A percentile compares a stretch with the other conserved stretches of the same genome.
Conservation (phyloP, 2,888 invertebrate species). For the Eristalis pertinax region DNA sequence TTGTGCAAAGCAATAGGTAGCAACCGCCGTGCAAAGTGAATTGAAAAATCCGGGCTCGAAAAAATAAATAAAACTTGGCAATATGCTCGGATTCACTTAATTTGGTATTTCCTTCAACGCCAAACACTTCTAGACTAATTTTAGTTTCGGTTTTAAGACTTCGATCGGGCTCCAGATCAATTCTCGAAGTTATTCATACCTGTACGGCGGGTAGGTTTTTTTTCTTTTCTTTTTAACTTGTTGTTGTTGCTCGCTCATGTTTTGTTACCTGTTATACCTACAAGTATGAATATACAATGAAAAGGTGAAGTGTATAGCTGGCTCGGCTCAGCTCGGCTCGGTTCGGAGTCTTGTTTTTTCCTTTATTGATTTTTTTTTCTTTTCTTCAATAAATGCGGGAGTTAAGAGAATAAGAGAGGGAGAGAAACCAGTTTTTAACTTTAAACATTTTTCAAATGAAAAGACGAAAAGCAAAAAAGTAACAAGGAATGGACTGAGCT, state of each 20-base stretch:
- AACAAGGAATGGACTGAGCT: constrained; percentile 59
- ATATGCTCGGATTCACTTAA: constrained; percentile 74
- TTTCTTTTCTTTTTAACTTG: constrained; percentile 21
- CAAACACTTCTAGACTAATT: constrained; percentile 82
- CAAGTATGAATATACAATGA: constrained; percentile 68
- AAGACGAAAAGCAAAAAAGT: constrained; percentile 61
- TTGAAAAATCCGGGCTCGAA: constrained; percentile 56
- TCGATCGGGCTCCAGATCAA: constrained; percentile 78
- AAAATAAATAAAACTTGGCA: constrained; percentile 69
- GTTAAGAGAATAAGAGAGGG: constrained; percentile 72
- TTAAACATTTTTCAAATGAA: constrained; percentile 71
- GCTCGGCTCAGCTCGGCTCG: background rate
- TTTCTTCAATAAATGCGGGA: constrained; percentile 73
- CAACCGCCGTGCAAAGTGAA: constrained; percentile 53
- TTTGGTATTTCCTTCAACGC: constrained; percentile 79
- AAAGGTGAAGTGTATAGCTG: constrained; percentile 65
- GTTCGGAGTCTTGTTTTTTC: constrained; percentile 53
- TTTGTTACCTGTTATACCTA: constrained; percentile 71
- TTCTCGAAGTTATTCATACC: constrained; percentile 72
- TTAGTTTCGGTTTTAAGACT: constrained; percentile 80
- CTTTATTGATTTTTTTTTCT: constrained; percentile 70
- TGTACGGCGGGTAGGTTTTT: constrained; percentile 62
- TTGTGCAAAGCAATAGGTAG: constrained; percentile 10
- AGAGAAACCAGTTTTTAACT: constrained; percentile 71
- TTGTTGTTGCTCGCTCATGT: constrained; percentile 59